A percentile compares a stretch with the other conserved stretches of the same genome.
Evolutionary conservation across 2,797 vertebrate species (phyloP).

Genomic region (Phalloptychus januarius): DNA sequence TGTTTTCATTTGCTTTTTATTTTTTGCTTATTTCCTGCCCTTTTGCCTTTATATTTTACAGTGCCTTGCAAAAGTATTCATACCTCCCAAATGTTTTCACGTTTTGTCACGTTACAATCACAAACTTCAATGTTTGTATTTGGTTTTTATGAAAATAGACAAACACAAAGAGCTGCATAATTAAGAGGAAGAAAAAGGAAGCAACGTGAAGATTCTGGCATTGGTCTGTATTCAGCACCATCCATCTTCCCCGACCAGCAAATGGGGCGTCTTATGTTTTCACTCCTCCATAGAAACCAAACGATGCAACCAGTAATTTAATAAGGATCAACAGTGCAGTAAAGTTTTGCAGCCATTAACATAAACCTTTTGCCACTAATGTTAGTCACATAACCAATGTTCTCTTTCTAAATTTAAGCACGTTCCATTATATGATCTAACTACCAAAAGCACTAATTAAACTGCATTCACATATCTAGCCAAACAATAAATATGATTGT

Average conservation of each 20-base stretch:
- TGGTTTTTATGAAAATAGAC: neutral
- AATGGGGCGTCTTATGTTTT: neutral
- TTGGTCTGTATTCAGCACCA: neutral
- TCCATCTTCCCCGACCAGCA: neutral
- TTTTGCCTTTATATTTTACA: slow-evolving; percentile 1
- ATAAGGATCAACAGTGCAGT: neutral
- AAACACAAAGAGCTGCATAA: neutral
- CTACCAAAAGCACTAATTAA: neutral
- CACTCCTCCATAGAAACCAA: neutral
- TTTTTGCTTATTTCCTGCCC: slow-evolving; percentile 52
- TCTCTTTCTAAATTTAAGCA: neutral
- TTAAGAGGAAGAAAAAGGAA: neutral
- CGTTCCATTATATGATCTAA: neutral
- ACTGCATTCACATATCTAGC: neutral
- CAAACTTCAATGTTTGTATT: neutral
- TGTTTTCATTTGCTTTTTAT: slow-evolving; percentile 61
- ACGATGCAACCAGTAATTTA: neutral
- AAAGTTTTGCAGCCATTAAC: neutral
- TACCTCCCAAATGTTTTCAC: neutral
- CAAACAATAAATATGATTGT: neutral
- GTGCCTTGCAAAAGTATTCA: slow-evolving; percentile 40
- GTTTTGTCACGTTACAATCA: neutral
- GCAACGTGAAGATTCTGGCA: neutral
- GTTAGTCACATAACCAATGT: neutral
- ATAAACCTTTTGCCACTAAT: neutral